Base-by-base conservation (phyloP, 2,888 invertebrate genomes). In the Fragum whitleyi region DNA sequence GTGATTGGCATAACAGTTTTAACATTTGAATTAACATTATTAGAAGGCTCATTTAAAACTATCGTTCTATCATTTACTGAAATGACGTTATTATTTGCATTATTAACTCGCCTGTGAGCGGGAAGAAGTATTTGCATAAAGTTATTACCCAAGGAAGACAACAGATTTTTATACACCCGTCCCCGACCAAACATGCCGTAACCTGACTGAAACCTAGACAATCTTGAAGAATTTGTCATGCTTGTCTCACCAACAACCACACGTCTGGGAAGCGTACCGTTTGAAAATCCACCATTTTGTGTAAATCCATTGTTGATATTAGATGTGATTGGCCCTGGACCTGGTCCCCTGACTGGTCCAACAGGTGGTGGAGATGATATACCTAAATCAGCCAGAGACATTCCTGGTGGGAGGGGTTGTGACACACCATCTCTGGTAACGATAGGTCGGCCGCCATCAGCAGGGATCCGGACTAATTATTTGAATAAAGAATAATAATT, bases 371-470 rank as follows among this genome's bases (percentile, higher is more conserved):
- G 62, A 2, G 53, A 21, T 28, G 74, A 68, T 29, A 83, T 77
- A 16, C 83, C 83, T 19, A 83, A 74, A 59, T 83, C 83, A 1
- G 70, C 23, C n/a, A 83, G 47, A 2, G 83, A 79, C 57, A 71
- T 79, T 47, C 83, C 83, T 11, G 57, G 71, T 0, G 79, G 72
- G 16, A 83, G 42, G 2, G 74, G 51, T 47, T 72, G 74, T n/a
- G 79, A 61, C 2, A 83, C 57, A 39, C 83, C 83, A 57, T 79
- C 70, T 21, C 79, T 57, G 21, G 79, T 77, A 6, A 83, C 65
- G 1, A 79, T 53, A 9, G 79, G 74, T 21, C 39, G 67, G 14
- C 81, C 68, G 0, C 79, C 83, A 51, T 62, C 68, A 14, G 70
- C 78, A 1, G 82, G 82, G 7, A 83, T 79, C 67, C 77, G 36